These are phyloP conservation scores for Tetramorium alpestre DNA, from an alignment of 1,140 invertebrate species.

Conservation along the genomic window DNA sequence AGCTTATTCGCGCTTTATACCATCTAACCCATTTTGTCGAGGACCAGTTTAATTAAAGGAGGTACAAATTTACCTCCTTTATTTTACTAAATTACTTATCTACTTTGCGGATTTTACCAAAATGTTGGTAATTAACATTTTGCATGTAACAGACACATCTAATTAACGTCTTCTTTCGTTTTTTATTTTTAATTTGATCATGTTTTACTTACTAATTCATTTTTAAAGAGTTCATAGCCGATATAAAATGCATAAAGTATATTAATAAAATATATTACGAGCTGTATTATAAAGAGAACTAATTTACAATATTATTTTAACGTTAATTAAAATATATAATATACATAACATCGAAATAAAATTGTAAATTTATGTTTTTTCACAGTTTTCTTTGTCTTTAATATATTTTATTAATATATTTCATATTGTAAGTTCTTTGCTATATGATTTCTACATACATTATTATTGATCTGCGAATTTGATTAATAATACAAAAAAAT, in stretches of 20 bases:
- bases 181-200: not conserved
- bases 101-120: not conserved
- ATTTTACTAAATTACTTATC: not conserved
- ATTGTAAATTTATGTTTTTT: no score
- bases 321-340: not conserved
- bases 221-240: not conserved
- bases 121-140: constrained; percentile 41
- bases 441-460: not conserved
- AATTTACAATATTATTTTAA: constrained; percentile 1
- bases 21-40: not conserved
- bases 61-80: constrained; percentile 25
- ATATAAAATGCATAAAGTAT: not conserved
- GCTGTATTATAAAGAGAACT: not conserved
- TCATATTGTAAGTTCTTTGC: not conserved
- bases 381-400: no score
- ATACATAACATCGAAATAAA: no score
- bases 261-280: not conserved
- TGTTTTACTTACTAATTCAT: not conserved
- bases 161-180: not conserved
- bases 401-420: no score
- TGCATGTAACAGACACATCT: not conserved
- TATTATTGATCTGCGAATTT: not conserved
- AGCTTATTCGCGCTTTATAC: not conserved
- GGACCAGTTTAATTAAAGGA: constrained; percentile 31
- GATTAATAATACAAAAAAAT: not conserved